Percentiles rank a stretch among this genome's conserved stretches.
These are phyloP conservation scores for Taphrorychus bicolor DNA, from an alignment of 2,888 invertebrate genomes.

Conservation along the genomic window DNA sequence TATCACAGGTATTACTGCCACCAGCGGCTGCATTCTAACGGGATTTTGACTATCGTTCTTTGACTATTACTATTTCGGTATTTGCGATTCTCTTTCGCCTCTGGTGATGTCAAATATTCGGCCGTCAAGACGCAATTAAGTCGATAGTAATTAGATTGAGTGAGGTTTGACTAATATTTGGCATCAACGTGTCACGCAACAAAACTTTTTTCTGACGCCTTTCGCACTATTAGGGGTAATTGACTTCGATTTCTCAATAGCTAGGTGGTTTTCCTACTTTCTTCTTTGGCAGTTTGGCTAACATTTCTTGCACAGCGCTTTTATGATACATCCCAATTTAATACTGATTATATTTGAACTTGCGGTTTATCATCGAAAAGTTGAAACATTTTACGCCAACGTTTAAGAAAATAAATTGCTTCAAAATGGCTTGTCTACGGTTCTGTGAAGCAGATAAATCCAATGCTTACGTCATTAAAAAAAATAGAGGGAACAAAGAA, in stretches of 20 bases:
- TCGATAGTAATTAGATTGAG: neutral
- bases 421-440: too few species aligned
- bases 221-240: slow-evolving; percentile 47
- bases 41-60: slow-evolving; percentile 21
- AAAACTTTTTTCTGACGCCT: slow-evolving; percentile 20
- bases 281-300: slow-evolving; percentile 41
- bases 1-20: slow-evolving; percentile 86
- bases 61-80: neutral
- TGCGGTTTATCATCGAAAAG: too few species aligned
- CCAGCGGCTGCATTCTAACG: slow-evolving; percentile 60
- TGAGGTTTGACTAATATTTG: slow-evolving; percentile 8
- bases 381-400: too few species aligned
- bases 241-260: slow-evolving; percentile 45
- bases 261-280: slow-evolving; percentile 38
- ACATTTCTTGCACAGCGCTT: slow-evolving; percentile 39
- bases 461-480: too few species aligned
- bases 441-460: too few species aligned
- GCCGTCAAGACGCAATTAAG: neutral
- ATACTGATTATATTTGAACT: too few species aligned
- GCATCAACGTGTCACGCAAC: slow-evolving; percentile 6
- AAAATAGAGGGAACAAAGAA: too few species aligned
- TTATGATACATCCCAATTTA: too few species aligned
- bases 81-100: slow-evolving; percentile 14
- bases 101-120: slow-evolving; percentile 15
- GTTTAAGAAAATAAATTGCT: too few species aligned